Base-by-base conservation (phyloP, 1,140 invertebrate genomes). In the Drosophila funebris region DNA sequence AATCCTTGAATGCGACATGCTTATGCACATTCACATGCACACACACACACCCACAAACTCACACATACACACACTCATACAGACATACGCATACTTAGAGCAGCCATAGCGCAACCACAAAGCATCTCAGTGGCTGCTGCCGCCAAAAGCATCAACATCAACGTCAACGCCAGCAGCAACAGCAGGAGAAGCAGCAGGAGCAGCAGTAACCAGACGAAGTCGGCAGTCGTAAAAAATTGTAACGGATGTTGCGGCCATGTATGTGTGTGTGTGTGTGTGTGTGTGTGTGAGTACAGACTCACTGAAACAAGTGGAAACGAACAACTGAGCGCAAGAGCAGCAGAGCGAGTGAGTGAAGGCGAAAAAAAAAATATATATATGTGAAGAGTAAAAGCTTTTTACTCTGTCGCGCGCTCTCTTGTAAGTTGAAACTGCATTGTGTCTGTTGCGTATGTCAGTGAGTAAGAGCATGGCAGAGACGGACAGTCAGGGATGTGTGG, bases 161-260 rank as follows among this genome's bases (percentile, higher is more conserved):
- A 82, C 82, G 75, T 85, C 82, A 85, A 68, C 73, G 46, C 39
- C 69, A 72, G 63, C 63, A 39, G 24, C 73, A 63, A 53, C 46
- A 31, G 20, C 46, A 61, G 53, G 20, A 41, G 37, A 64, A 60
- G 48, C 48, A 33, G 9, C 31, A 11, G 9, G 8, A 33, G 31
- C 9, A 33, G 36, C 37, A 44, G 22, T n/a, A 50, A 52, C 52
- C 48, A 61, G 69, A 57, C 70, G 63, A 57, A 63, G 82, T 54
- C 66, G 60, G 46, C 13, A 85, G 82, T 85, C 82, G 82, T 85
- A 85, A 85, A 88, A 88, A 88, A 88, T 79, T 88, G 79, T 88
- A 88, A 82, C 83, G 83, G 83, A 88, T 88, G 83, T 83, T 87
- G 83, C 68, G 83, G 83, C 78, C 78, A 73, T 87, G 82, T 82